Base-by-base conservation (phyloP, 2,113 vertebrate genomes). In the Ailurus styani region DNA sequence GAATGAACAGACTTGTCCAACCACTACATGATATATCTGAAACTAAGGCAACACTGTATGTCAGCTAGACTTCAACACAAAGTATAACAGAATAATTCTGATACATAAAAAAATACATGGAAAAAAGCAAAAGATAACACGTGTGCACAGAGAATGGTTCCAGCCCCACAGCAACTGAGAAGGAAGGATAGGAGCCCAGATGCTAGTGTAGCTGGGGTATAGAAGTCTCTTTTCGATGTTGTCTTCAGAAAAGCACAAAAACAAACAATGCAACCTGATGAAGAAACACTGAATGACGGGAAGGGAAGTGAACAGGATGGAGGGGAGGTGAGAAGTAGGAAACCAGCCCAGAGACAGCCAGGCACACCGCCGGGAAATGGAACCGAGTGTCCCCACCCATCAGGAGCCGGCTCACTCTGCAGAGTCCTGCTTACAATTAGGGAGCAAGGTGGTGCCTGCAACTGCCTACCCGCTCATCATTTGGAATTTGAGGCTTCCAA, bases 381-480 rank as follows among this genome's bases (percentile, higher is more conserved):
- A 37, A 7, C 21, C 3, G 40, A 34, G 17, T 57, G 62, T 20
- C 42, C 27, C 40, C 7, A 20, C 18, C 25, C 2, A 4, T 47
- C 31, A 21, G 3, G 12, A 40, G 20, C 42, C 0, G 2, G 37
- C 25, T 8, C 1, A 7, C 21, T 8, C 15, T 7, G 11, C 15
- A 31, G 7, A 14, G 42, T 3, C 3, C 2, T 15, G 55, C 9
- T 47, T 2, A 34, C 4, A 4, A 13, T 4, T 3, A 55, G 15
- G 50, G 50, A 60, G n/a, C 20, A 5, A 15, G 34, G 5, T 17
- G 17, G 40, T 7, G 7, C 50, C 34, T 23, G 40, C 3, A 18
- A 17, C n/a, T 13, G 9, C 2, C 7, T 11, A 29, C n/a, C 18
- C 34, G 9, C 2, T 40, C 14, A 34, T 4, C 1, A 0, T n/a